Percentiles rank a stretch among this genome's conserved stretches.
Evolutionary conservation across 1,140 invertebrate species (phyloP).

Genomic region (Drepana arcuata): DNA sequence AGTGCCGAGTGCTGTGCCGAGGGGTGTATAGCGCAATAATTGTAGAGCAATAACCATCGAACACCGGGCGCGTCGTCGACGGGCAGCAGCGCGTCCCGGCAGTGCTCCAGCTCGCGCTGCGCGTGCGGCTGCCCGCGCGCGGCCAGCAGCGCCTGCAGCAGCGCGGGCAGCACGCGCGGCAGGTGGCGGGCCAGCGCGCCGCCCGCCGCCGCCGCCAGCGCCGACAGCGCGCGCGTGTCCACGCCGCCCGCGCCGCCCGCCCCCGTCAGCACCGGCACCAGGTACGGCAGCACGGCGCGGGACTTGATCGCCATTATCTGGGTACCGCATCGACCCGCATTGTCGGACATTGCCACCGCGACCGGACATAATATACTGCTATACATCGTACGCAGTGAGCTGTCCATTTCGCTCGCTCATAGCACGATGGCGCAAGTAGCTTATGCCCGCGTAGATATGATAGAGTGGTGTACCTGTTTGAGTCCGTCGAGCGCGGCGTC

Average conservation of each 20-base stretch:
- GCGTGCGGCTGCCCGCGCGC: conserved; percentile 81
- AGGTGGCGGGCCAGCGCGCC: conserved; percentile 94
- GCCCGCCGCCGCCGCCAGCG: conserved; percentile 92
- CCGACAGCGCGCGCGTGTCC: conserved; percentile 93
- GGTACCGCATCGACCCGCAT: not conserved
- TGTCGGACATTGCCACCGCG: no score
- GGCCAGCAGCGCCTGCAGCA: conserved; percentile 84
- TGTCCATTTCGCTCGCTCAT: no score
- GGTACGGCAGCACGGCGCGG: conserved; percentile 93
- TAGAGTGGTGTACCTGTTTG: conserved; percentile 76
- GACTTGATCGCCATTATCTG: conserved; percentile 96
- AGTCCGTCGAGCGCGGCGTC: conserved; percentile 94
- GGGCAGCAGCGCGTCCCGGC: conserved; percentile 92
- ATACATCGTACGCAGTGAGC: no score
- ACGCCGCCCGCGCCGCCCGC: conserved; percentile 78
- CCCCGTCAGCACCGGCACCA: conserved; percentile 95
- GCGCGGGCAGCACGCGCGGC: conserved; percentile 90
- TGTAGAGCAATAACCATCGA: conserved; percentile 46
- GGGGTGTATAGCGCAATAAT: not conserved
- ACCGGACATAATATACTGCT: no score
- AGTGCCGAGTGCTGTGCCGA: not conserved
- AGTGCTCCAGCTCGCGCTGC: conserved; percentile 90
- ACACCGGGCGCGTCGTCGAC: conserved; percentile 91
- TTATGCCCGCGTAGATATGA: no score
- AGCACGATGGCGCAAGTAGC: no score